Percentiles rank a stretch among this genome's conserved stretches.
Evolutionary conservation across 2,888 invertebrate species (phyloP).

Genomic region (Tachina fera): DNA sequence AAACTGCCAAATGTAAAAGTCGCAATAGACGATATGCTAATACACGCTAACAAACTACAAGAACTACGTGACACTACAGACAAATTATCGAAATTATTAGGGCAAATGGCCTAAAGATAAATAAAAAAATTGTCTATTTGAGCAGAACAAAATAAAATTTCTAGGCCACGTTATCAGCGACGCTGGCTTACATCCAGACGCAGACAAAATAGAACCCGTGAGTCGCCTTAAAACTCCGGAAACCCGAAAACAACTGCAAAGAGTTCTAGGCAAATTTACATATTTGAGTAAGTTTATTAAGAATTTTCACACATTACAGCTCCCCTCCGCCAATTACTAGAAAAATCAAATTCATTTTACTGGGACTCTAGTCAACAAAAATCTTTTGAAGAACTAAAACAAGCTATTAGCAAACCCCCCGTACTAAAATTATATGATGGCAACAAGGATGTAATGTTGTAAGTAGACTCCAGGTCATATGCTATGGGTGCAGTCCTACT

Average conservation of each 20-base stretch:
- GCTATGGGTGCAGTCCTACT: background rate
- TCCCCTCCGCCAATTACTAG: constrained; percentile 5
- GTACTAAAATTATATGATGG: constrained; percentile 26
- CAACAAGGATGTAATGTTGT: constrained; percentile 30
- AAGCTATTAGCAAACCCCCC: constrained; percentile 40
- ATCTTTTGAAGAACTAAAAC: constrained; percentile 42
- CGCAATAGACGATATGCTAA: too few species aligned
- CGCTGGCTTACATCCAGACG: constrained; percentile 35
- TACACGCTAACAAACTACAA: background rate
- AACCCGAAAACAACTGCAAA: constrained; percentile 66
- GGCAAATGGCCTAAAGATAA: background rate
- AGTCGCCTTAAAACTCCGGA: constrained; percentile 56
- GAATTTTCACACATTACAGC: constrained; percentile 26
- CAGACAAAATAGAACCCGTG: constrained; percentile 68
- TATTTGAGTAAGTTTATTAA: constrained; percentile 57
- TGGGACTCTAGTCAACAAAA: constrained; percentile 6
- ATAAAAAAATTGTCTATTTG: background rate
- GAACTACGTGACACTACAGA: constrained; percentile 2
- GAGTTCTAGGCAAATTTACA: constrained; percentile 69
- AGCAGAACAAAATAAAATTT: constrained; percentile 52
- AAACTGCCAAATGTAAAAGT: too few species aligned
- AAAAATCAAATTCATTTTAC: constrained; percentile 11
- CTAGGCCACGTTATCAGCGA: constrained; percentile 38
- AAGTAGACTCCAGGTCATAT: constrained; percentile 40
- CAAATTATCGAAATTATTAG: too few species aligned